A percentile compares a stretch with the other conserved stretches of the same genome.
phyloP scores from a whole-genome alignment of 2,797 vertebrate species.

The Podargus strigoides region DNA sequence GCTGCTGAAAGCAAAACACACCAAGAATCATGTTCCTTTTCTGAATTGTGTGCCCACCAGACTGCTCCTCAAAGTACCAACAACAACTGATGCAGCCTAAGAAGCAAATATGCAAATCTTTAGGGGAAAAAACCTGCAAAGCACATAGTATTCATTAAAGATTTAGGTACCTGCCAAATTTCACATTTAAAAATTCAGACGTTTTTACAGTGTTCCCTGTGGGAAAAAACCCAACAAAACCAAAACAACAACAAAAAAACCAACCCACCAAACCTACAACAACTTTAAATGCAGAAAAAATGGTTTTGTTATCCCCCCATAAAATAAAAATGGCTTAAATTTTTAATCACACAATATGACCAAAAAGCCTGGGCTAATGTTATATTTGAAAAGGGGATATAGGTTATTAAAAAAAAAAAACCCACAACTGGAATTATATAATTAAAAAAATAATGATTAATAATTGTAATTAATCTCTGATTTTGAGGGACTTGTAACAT shows the following conservation, averaged over 20 bases:
- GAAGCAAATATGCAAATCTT: neutral
- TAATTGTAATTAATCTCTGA: neutral
- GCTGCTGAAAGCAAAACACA: neutral
- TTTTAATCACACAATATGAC: neutral
- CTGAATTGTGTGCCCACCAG: neutral
- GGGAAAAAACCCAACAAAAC: neutral
- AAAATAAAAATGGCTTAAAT: neutral
- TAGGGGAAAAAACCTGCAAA: neutral
- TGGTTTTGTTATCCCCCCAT: neutral
- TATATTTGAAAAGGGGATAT: neutral
- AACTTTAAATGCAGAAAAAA: neutral
- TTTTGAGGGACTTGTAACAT: neutral
- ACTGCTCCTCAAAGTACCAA: neutral
- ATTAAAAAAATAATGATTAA: neutral
- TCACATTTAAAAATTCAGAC: neutral
- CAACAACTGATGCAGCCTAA: neutral
- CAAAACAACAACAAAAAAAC: neutral
- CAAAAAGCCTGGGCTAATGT: neutral
- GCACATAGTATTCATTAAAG: neutral
- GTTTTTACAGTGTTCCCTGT: neutral
- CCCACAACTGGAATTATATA: neutral
- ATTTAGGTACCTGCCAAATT: neutral
- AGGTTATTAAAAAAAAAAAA: neutral
- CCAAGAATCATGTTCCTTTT: neutral
- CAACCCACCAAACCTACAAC: neutral